Evolutionary conservation across 2,797 vertebrate genomes (phyloP), one percentile per base, ranked within the genome.

Genomic region (Thamnophis elegans): DNA sequence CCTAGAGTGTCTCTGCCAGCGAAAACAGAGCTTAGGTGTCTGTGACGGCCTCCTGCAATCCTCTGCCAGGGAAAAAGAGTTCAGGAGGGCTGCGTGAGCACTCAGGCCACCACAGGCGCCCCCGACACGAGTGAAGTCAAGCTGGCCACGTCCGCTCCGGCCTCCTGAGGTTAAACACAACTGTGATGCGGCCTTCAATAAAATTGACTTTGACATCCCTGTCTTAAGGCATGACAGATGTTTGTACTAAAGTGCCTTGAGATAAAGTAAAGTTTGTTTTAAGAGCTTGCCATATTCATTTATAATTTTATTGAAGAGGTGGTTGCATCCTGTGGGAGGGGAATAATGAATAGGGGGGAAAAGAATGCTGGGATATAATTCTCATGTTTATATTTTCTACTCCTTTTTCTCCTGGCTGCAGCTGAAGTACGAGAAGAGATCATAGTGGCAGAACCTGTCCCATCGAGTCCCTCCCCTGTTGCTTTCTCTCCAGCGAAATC

Each of bases 401-500:
- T 36, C 6, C 22, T 85, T 93, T 58, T 96, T 51, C 94, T 85
- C 96, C 88, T 89, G 20, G 59, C 87, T 89, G 36, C 91, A 98
- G 98, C 98, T 95, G 99, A 99, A 94, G 97, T 97, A 94, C 97
- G 94, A 93, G 98, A 99, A 90, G 99, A 99, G 68, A 98, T 98
- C 92, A 96, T 98, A 59, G 91, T 98, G 96, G 97, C 98, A 26
- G 99, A 99, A 94, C 98, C 98, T 86, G 97, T 98, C 56, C 98
- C 98, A 51, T 97, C 98, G 51, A 98, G 98, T 58, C 98, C 98
- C 1, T 99, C 99, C 18, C 99, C 99, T 0, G 98, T 96, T 0
- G 98, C 99, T 0, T 99, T 98, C 97, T 99, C 99, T 85, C 99
- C 99, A 0, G 98, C 98, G 55, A 99, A 98, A 92, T 99, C 99